Conservation (phyloP, 1,140 invertebrate species). For the Goniozus legneri region DNA sequence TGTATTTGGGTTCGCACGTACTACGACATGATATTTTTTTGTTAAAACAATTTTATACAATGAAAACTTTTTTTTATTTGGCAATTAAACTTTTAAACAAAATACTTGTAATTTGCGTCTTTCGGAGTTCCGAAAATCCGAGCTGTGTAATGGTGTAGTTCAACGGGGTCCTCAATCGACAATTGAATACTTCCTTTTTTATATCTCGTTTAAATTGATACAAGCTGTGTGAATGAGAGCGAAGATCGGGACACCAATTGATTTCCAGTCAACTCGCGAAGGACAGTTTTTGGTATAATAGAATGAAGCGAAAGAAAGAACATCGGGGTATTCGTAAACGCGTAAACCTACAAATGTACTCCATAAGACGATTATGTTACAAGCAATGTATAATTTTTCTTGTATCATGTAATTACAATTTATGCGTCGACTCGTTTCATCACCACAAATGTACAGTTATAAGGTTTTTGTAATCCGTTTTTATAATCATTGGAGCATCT, state of each 20-base stretch:
- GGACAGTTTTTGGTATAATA: no score
- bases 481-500: no score
- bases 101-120: no score
- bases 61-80: conserved; percentile 15
- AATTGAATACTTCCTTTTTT: conserved; percentile 9
- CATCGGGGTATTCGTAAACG: neutral
- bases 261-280: neutral
- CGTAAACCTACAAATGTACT: no score
- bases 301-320: neutral
- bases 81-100: conserved; percentile 16
- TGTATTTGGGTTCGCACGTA: conserved; percentile 27
- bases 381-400: no score
- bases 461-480: no score
- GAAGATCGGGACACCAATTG: neutral
- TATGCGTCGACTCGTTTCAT: no score
- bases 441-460: no score
- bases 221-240: conserved; percentile 9
- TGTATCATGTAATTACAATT: no score
- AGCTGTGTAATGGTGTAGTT: no score
- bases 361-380: conserved; percentile 4
- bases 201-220: conserved; percentile 11
- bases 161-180: no score
- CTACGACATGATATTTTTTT: conserved; percentile 17
- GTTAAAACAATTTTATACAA: conserved; percentile 10
- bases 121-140: no score